Percentiles rank a stretch among this genome's conserved stretches.
Evolutionary conservation across 2,888 invertebrate genomes (phyloP).

Genomic region (Chaetogeoica ovagalla): DNA sequence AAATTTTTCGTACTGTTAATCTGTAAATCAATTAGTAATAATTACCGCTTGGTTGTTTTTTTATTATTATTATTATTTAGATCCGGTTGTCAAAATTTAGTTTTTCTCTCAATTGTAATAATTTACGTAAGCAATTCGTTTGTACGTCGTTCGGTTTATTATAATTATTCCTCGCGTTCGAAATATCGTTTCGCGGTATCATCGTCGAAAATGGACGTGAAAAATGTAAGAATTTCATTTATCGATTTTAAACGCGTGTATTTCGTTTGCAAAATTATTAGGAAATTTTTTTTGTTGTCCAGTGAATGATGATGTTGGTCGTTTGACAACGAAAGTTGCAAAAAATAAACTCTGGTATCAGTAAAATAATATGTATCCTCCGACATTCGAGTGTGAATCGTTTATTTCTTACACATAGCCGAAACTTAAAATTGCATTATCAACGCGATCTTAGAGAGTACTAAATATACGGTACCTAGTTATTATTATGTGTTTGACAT

Average conservation of each 20-base stretch:
- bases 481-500: too few species aligned
- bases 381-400: neutral
- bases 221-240: conserved; percentile 2
- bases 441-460: too few species aligned
- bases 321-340: neutral
- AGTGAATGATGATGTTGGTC: neutral
- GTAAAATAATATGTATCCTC: neutral
- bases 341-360: neutral
- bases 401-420: neutral
- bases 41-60: neutral
- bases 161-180: neutral
- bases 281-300: neutral
- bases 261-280: neutral
- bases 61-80: neutral
- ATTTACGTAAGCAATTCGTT: neutral
- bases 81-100: neutral
- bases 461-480: too few species aligned
- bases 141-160: neutral
- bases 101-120: neutral
- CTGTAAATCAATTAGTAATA: neutral
- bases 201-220: neutral
- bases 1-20: too few species aligned
- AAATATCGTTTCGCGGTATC: neutral
- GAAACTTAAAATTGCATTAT: too few species aligned
- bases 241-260: neutral